Conservation (phyloP, 2,113 vertebrate species). For the Cairina moschata region DNA sequence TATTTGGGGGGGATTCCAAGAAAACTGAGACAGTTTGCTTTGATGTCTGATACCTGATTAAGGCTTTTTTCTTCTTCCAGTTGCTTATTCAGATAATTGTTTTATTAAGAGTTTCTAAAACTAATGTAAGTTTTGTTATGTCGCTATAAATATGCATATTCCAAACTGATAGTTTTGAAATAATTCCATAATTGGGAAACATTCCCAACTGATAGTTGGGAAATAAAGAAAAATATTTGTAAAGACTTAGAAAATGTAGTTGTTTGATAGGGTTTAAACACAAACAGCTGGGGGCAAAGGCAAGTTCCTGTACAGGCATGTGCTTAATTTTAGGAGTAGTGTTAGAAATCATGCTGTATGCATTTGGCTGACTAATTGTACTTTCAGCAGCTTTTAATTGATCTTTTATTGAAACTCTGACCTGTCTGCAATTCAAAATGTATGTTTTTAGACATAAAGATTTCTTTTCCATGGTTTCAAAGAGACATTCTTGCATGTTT, state of each 20-base stretch:
- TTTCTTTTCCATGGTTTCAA: background rate
- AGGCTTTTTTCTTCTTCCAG: background rate
- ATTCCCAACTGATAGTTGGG: background rate
- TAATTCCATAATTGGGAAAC: background rate
- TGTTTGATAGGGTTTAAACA: background rate
- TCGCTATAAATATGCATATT: conserved; percentile 4
- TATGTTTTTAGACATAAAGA: background rate
- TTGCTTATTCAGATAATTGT: background rate
- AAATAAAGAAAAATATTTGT: background rate
- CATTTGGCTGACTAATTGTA: background rate
- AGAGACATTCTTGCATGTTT: background rate
- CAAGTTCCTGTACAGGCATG: conserved; percentile 18
- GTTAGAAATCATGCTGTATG: background rate
- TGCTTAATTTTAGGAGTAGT: background rate
- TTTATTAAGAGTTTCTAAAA: background rate
- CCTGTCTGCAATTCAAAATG: background rate
- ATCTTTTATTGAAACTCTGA: background rate
- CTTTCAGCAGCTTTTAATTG: background rate
- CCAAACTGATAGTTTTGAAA: background rate
- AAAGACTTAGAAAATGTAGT: background rate
- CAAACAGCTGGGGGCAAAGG: conserved; percentile 27
- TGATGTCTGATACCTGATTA: background rate
- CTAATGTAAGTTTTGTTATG: background rate
- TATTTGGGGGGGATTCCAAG: background rate
- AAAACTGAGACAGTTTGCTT: background rate